Conservation (phyloP, 2,797 vertebrate genomes). For the Perodicticus potto region DNA sequence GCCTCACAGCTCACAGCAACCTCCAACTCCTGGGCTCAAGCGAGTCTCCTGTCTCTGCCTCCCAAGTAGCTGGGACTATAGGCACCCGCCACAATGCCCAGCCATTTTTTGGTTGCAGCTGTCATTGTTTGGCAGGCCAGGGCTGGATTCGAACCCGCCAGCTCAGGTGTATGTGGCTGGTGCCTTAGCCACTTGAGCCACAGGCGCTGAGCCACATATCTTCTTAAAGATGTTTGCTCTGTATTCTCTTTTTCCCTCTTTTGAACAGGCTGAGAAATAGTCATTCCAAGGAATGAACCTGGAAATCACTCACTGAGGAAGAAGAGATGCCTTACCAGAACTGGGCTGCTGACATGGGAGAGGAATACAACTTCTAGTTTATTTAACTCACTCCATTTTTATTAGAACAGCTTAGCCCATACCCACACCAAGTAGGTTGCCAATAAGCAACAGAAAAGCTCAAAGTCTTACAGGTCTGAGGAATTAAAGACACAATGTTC, state of each 20-base stretch:
- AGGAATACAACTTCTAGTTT: background rate
- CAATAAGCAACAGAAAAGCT: background rate
- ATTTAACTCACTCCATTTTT: background rate
- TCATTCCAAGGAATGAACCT: conserved; percentile 30
- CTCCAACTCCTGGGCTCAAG: too few relatives aligned
- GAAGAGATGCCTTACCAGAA: background rate
- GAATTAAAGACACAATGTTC: background rate
- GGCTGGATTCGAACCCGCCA: too few relatives aligned
- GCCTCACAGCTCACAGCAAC: too few relatives aligned
- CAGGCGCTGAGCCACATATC: too few relatives aligned
- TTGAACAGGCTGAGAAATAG: background rate
- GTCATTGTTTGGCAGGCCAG: too few relatives aligned
- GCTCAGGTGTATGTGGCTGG: too few relatives aligned
- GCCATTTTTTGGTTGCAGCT: too few relatives aligned
- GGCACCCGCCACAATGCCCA: too few relatives aligned
- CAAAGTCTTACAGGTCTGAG: background rate
- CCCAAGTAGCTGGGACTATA: too few relatives aligned
- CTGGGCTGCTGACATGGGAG: background rate
- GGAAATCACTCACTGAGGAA: background rate
- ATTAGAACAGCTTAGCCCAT: background rate
- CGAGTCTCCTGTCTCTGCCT: too few relatives aligned
- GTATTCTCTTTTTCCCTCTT: background rate
- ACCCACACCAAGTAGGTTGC: background rate
- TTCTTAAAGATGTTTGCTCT: background rate
- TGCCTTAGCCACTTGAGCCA: too few relatives aligned